Evolutionary conservation across 2,888 invertebrate genomes (phyloP).

Genomic region (Fragum whitleyi): DNA sequence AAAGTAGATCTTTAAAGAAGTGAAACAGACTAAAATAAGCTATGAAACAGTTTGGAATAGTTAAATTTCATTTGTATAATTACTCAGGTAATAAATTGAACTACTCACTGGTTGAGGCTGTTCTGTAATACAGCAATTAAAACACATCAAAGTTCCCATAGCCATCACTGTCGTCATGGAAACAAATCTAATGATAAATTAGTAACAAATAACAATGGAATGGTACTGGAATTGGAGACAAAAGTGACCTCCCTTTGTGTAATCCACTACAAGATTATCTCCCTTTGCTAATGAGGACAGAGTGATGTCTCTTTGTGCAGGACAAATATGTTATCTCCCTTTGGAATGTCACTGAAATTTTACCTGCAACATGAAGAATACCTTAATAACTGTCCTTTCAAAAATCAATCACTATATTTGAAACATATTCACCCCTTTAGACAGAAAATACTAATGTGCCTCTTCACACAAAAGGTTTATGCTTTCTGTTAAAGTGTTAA

Average conservation of each 20-base stretch:
- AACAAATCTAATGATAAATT: neutral
- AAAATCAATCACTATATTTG: no score
- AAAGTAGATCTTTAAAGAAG: no score
- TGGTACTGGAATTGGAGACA: neutral
- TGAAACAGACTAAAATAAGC: no score
- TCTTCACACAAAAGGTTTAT: no score
- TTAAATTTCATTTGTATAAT: no score
- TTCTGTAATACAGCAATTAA: slow-evolving; percentile 80
- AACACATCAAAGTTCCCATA: slow-evolving; percentile 80
- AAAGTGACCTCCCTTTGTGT: slow-evolving; percentile 8
- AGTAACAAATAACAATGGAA: neutral
- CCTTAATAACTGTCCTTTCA: no score
- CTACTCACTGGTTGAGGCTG: slow-evolving; percentile 76
- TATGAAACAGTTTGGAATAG: no score
- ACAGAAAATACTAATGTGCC: no score
- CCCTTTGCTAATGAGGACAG: slow-evolving; percentile 4
- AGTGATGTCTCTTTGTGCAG: no score
- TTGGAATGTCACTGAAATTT: neutral
- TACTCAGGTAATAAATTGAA: no score
- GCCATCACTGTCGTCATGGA: slow-evolving; percentile 48
- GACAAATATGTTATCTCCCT: neutral
- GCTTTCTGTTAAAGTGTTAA: no score
- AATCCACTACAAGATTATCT: neutral
- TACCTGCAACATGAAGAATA: neutral
- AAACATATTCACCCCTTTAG: no score